Conservation (phyloP, 2,888 invertebrate species). For the Linhomoeus sp. region DNA sequence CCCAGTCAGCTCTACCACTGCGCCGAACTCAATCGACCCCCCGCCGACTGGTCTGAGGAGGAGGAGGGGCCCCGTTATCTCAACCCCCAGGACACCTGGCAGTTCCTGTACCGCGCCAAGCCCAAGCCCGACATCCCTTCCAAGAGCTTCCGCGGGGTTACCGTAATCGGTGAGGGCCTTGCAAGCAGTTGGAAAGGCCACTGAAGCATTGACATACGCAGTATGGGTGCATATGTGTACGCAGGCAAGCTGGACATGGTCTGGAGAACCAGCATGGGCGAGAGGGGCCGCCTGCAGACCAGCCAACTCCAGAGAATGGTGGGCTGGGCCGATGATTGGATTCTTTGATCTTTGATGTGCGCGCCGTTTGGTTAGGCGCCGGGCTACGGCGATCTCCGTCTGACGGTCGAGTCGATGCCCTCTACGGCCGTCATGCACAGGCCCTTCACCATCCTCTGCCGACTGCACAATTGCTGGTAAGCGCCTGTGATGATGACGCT, state of each 20-base stretch:
- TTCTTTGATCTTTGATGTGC: not conserved
- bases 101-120: constrained; percentile 76
- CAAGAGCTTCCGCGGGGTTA: constrained; percentile 39
- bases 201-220: no score
- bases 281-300: constrained; percentile 84
- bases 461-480: constrained; percentile 51
- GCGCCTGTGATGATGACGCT: not conserved
- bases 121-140: constrained; percentile 44
- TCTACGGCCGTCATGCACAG: constrained; percentile 61
- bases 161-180: constrained; percentile 45
- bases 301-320: constrained; percentile 76
- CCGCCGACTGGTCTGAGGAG: not conserved
- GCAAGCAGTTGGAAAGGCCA: no score
- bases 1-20: constrained; percentile 65
- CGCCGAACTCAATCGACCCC: not conserved
- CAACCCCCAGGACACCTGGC: constrained; percentile 71
- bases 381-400: constrained; percentile 69
- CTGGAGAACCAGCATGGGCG: constrained; percentile 88
- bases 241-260: constrained; percentile 87
- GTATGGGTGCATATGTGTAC: no score
- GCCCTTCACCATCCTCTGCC: constrained; percentile 59
- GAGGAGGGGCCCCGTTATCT: constrained; percentile 36
- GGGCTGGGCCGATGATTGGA: not conserved
- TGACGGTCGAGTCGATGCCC: constrained; percentile 63
- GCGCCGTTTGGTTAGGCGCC: constrained; percentile 53